Base-by-base conservation (phyloP, 1,140 invertebrate genomes). In the Phocides pigmalion region DNA sequence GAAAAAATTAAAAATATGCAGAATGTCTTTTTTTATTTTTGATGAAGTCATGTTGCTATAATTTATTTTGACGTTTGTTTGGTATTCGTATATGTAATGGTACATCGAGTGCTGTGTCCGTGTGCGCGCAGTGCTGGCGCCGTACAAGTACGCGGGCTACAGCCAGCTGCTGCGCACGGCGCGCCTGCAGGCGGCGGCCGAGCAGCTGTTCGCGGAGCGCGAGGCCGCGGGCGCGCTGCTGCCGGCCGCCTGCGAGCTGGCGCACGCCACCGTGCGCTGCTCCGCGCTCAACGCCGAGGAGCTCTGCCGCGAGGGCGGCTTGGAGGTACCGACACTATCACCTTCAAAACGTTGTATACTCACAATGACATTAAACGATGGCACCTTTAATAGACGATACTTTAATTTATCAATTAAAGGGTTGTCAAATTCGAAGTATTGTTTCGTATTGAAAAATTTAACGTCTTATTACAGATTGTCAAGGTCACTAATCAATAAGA, bases 141-240 rank as follows among this genome's bases (percentile, higher is more conserved):
- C 98, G 2, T 99, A 99, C 92, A 99, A 99, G 90, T 99, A 99
- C 92, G 98, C 99, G 47, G 99, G 99, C 3, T 99, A 99, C 93
- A 97, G 97, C 0, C 98, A 99, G 92, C 92, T 99, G 6, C 97
- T 99, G 22, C 98, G 98, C 89, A 99, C 98, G 0, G 98, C 99
- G 56, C 94, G 95, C 77, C 91, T 99, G 80, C 98, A 99, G 92
- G 97, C 98, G 0, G 94, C 95, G 25, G 98, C 99, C 79, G 98
- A 99, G 51, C 94, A 95, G 67, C 91, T 99, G 65, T 99, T 99
- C 92, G 80, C 74, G 9, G 72, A 62, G 16, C 65, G 74, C 8
- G 81, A 97, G 95, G 44, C 98, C 97, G 89, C 95, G n/a, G n/a
- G n/a, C 25, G 95, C 95, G 0, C 89, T 99, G 14, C 89, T 99